Evolutionary conservation across 2,113 vertebrate genomes (phyloP).

Genomic region (Rousettus leschenaultii): DNA sequence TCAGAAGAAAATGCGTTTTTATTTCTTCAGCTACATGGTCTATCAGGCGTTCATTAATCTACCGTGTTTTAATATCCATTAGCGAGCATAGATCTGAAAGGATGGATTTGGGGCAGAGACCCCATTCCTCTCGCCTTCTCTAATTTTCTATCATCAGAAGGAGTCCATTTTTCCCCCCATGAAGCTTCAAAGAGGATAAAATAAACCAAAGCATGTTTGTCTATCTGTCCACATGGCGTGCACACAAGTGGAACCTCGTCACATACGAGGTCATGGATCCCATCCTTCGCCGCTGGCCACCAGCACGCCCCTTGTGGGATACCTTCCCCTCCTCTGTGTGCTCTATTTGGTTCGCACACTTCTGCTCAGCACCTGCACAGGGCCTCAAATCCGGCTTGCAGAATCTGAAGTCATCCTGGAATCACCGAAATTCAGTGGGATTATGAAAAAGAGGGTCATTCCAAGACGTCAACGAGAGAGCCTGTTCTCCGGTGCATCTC

Average conservation of each 20-base stretch:
- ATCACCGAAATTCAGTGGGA: background rate
- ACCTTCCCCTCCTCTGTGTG: background rate
- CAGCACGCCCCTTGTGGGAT: background rate
- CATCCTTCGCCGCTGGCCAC: background rate
- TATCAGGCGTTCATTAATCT: conserved; percentile 53
- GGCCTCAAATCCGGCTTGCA: background rate
- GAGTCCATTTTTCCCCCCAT: conserved; percentile 69
- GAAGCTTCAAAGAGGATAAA: conserved; percentile 63
- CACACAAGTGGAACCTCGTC: background rate
- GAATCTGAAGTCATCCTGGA: background rate
- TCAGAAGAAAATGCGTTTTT: conserved; percentile 69
- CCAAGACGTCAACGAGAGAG: background rate
- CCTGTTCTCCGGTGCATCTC: background rate
- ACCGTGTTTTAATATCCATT: conserved; percentile 77
- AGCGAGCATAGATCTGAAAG: conserved; percentile 73
- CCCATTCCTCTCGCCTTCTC: conserved; percentile 76
- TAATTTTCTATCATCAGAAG: conserved; percentile 75
- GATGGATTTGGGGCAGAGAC: conserved; percentile 65
- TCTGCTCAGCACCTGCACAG: background rate
- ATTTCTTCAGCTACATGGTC: conserved; percentile 68
- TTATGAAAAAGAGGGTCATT: background rate
- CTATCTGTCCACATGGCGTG: conserved; percentile 50
- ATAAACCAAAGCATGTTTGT: conserved; percentile 65
- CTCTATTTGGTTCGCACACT: background rate
- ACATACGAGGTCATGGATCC: background rate